Base-by-base conservation (phyloP, 1,140 invertebrate species). In the Drosophila sucinea region DNA sequence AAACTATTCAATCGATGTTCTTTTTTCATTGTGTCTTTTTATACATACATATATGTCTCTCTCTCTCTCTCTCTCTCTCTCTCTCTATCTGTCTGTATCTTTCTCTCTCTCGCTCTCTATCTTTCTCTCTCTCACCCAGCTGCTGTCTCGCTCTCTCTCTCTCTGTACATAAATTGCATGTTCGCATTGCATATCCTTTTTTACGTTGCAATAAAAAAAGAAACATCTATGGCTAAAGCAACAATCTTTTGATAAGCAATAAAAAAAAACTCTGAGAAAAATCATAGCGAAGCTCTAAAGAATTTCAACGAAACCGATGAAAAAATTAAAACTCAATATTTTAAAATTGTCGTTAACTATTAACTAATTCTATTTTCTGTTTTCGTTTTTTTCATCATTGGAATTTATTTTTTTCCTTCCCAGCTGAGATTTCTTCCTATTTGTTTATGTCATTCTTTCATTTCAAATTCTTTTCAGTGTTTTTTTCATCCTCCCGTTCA, bases 21-120 rank as follows among this genome's bases (percentile, higher is more conserved):
- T 38, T 57, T 38, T 60, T 62, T 23, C 47, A 29, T 29, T 38
- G 47, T n/a, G 32, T 27, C 35, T 38, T 35, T 25, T 11, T 38
- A 10, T 38, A 38, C 10, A 32, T 60, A 29, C 55, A 40, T 60
- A 33, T 60, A 17, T 69, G n/a, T 65, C 41, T 33, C 30, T 63
- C 30, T 73, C 40, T 73, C 60, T 60, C 33, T 63, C 30, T 73
- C 40, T 73, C 60, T 60, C 33, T 63, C 5, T 63, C 40, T 60
- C 38, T 51, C 10, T 63, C 23, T 58, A 29, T 61, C 11, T 38
- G 3, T 41, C 44, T 60, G 8, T 66, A 35, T 38, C 32, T 41
- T 57, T 10, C 32, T 61, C 11, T 33, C 11, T 41, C 41, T 60
- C 17, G 54, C 44, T 61, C 25, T 57, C 17, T 66, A 35, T 35